Base-by-base conservation (phyloP, 2,888 invertebrate species). In the Drosophila nigricruria region DNA sequence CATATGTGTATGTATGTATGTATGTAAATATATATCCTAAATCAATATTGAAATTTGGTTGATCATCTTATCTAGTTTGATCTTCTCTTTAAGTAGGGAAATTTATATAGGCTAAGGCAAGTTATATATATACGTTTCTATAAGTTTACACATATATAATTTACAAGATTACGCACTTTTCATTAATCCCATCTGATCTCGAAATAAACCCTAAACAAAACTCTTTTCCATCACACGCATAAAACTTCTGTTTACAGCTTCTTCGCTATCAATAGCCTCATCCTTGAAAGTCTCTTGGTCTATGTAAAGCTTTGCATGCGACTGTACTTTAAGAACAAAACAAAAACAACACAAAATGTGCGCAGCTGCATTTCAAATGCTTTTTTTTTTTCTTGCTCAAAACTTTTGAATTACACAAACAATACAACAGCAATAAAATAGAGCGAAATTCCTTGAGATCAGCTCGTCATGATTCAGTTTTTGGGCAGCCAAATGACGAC, bases 341-440 rank as follows among this genome's bases (percentile, higher is more conserved):
- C 14, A 25, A 40, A 20, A 30, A 23, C 69, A 62, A 74, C 75
- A 56, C 59, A 61, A 67, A 73, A 71, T 67, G 10, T 86, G 71
- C 86, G 85, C 86, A 88, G 83, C 88, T 85, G 85, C 86, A 86
- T 81, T 75, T 81, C 47, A 81, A 87, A 82, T 82, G 77, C 64
- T 38, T 73, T 70, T 62, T 45, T 62, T 30, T 30, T 62, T 45
- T 62, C 10, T 30, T 5, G 1, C 34, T 61, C 64, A 59, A 77
- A 77, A 69, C 79, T 82, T 85, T 85, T 85, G 83, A 86, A 86
- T 86, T 86, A 88, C 87, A 87, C 59, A 64, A 81, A 80, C 67
- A 65, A 70, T 54, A 74, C 34, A 52, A 50, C 20, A 62, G 58
- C 38, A 66, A 53, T 42, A 60, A 58, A 65, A 52, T 86, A 85